Percentiles rank a stretch among this genome's conserved stretches.
Evolutionary conservation across 2,888 invertebrate genomes (phyloP).

Genomic region (Drosophila barbarae): DNA sequence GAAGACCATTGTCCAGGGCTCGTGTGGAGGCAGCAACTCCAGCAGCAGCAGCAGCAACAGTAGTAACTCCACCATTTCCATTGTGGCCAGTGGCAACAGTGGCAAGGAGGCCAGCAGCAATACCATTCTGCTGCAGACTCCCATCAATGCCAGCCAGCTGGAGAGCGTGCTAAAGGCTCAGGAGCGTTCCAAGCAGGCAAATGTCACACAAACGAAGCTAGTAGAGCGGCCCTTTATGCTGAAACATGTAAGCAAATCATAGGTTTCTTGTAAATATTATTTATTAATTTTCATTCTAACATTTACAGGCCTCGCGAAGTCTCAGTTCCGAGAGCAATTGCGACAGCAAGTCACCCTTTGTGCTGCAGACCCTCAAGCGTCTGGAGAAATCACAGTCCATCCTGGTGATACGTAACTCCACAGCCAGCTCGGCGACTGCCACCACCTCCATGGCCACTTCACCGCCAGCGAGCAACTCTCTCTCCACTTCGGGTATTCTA

Average conservation of each 20-base stretch:
- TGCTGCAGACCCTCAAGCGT: conserved; percentile 79
- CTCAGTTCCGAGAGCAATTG: conserved; percentile 76
- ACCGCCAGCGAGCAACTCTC: conserved; percentile 23
- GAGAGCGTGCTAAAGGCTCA: conserved; percentile 76
- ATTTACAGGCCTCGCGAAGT: conserved; percentile 71
- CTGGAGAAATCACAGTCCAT: conserved; percentile 80
- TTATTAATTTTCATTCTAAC: background rate
- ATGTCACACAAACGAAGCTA: conserved; percentile 42
- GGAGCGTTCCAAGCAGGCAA: conserved; percentile 40
- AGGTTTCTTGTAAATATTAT: background rate
- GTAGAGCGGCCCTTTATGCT: conserved; percentile 74
- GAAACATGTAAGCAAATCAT: conserved; percentile 67
- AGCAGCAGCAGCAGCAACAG: conserved; percentile 28
- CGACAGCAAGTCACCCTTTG: conserved; percentile 77
- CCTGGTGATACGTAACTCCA: conserved; percentile 78
- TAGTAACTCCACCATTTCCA: conserved; percentile 60
- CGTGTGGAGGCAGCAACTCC: conserved; percentile 19
- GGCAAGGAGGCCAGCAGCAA: conserved; percentile 56
- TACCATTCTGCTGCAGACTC: conserved; percentile 78
- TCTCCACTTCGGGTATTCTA: conserved; percentile 52
- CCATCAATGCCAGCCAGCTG: conserved; percentile 79
- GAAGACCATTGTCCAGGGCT: conserved; percentile 69
- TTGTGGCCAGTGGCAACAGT: conserved; percentile 51
- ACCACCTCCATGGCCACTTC: conserved; percentile 32
- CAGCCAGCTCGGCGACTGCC: conserved; percentile 23